Evolutionary conservation across 2,888 invertebrate species (phyloP).

Genomic region (Nephrotoma guestfalica): DNA sequence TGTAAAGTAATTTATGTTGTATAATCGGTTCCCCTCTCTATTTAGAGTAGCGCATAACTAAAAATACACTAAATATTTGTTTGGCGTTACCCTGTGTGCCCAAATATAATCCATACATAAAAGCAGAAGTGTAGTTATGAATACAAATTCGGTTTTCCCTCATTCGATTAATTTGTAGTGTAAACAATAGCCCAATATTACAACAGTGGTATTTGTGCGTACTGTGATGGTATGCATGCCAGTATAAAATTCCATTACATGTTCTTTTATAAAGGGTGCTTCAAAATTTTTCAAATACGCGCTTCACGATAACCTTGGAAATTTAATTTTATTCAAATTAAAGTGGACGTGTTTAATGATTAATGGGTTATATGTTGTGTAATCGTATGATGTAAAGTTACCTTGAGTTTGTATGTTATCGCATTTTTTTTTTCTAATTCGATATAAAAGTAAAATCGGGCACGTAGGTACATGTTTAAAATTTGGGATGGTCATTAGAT

Average conservation of each 20-base stretch:
- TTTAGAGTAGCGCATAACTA: background rate
- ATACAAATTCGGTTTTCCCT: background rate
- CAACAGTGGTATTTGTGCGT: background rate
- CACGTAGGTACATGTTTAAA: too few relatives aligned
- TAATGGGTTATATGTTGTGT: background rate
- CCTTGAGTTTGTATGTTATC: background rate
- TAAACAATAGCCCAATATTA: background rate
- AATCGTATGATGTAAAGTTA: background rate
- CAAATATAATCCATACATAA: background rate
- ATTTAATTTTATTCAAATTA: background rate
- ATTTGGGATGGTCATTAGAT: background rate
- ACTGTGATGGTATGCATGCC: background rate
- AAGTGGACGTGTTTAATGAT: background rate
- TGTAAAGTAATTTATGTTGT: background rate
- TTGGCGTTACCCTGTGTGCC: background rate
- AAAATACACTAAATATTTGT: background rate
- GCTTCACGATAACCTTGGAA: background rate
- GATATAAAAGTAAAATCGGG: background rate
- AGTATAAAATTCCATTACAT: background rate
- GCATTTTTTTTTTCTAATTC: background rate
- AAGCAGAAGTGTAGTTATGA: background rate
- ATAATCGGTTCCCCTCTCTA: background rate
- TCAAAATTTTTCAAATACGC: background rate
- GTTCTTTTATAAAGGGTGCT: background rate
- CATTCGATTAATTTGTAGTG: background rate